Base-by-base conservation (phyloP, 2,797 vertebrate species). In the Protonibea diacanthus region DNA sequence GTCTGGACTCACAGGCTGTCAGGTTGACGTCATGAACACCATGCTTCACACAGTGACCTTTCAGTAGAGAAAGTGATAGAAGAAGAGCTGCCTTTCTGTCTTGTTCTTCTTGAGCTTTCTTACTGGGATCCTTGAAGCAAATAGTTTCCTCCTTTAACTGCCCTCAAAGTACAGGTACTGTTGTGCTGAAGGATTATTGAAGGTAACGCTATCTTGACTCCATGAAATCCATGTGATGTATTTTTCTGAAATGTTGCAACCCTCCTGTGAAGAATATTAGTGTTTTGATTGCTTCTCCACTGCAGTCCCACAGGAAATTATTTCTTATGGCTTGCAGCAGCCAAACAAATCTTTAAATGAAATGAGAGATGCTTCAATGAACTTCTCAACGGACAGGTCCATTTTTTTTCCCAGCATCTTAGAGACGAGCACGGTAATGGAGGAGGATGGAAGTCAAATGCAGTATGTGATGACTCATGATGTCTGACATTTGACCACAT, bases 11-110 rank as follows among this genome's bases (percentile, higher is more conserved):
- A 48, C 56, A 74, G 57, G 60, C 64, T 83, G 62, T 79, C 78
- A 53, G 38, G 29, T 40, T 55, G 74, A 66, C 56, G 68, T 84
- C 48, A 69, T 58, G 27, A 74, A 62, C 48, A 60, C 20, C 33
- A 49, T 5, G 17, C 59, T 66, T 71, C 58, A 67, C 55, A 61
- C 21, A 7, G 8, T 73, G 62, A 78, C 57, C 66, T 83, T 74
- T 64, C 52, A 56, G 10, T 4, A 11, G 21, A 71, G 47, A 42
- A 61, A 66, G 65, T 7, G 2, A 65, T 25, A 62, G 33, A 76
- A 47, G 47, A 69, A 51, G 82, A 82, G 84, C 83, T 77, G 80
- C 73, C 79, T 78, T 80, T 59, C 27, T 67, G 25, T 29, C 77
- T 62, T 40, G 45, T 42, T 74, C 77, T 69, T 29, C 60, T 55